These are phyloP conservation scores for Frankliniella fusca DNA, from an alignment of 2,888 invertebrate species.

Conservation along the genomic window DNA sequence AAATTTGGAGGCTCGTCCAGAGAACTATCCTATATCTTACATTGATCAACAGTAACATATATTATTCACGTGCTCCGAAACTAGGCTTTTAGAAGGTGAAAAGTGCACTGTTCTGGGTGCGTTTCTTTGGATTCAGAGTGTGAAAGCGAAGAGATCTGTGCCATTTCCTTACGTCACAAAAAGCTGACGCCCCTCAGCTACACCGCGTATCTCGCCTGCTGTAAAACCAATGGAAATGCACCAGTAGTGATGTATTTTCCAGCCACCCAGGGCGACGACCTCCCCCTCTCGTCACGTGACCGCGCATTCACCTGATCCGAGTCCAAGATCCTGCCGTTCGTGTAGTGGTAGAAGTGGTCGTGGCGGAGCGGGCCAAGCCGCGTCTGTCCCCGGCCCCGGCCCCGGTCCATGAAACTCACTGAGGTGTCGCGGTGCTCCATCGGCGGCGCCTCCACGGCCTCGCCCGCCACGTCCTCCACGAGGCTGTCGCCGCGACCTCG, in stretches of 20 bases:
- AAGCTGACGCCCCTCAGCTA: neutral
- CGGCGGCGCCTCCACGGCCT: constrained; percentile 36
- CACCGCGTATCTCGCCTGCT: neutral
- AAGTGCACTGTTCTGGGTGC: too few relatives aligned
- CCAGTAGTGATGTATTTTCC: neutral
- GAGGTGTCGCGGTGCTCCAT: constrained; percentile 39
- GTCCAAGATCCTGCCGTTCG: neutral
- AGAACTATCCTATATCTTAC: too few relatives aligned
- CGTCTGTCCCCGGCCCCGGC: neutral
- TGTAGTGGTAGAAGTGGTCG: constrained; percentile 34
- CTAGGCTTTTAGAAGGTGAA: too few relatives aligned
- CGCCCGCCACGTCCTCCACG: constrained; percentile 14
- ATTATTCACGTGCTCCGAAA: too few relatives aligned
- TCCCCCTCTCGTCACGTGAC: too few relatives aligned
- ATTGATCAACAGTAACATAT: too few relatives aligned
- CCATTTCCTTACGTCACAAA: too few relatives aligned
- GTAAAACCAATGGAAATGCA: neutral
- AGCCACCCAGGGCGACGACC: too few relatives aligned
- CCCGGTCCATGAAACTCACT: constrained; percentile 39
- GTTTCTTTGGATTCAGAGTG: too few relatives aligned
- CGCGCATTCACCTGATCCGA: constrained; percentile 1
- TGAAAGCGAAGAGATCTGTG: too few relatives aligned
- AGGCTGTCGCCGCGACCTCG: neutral
- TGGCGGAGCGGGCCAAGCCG: constrained; percentile 29
- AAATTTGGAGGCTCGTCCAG: too few relatives aligned